A percentile compares a stretch with the other conserved stretches of the same genome.
Evolutionary conservation across 2,888 invertebrate species (phyloP).

Genomic region (Ypsolopha sequella): DNA sequence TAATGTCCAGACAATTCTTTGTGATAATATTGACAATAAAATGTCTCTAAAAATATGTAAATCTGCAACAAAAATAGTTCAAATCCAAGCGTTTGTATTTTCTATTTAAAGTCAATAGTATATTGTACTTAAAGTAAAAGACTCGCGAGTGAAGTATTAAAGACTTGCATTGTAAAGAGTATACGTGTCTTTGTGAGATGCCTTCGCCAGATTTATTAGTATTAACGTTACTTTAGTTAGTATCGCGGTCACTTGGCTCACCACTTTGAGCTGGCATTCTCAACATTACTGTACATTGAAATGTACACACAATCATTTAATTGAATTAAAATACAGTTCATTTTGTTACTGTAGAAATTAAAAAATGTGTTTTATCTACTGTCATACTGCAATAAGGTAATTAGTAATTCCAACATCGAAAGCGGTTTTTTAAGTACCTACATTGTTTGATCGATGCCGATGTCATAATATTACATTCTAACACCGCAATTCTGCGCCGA

Average conservation of each 20-base stretch:
- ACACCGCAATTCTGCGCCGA: no score
- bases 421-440: no score
- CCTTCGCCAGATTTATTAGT: constrained; percentile 45
- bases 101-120: constrained; percentile 6
- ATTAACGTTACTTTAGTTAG: constrained; percentile 33
- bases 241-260: constrained; percentile 27
- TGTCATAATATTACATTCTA: no score
- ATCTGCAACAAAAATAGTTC: not conserved
- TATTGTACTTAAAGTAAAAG: constrained; percentile 58
- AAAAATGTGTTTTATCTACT: no score
- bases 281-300: not conserved
- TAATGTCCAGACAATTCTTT: constrained; percentile 59
- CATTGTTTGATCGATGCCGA: no score
- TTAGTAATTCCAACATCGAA: no score
- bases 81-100: not conserved
- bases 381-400: no score
- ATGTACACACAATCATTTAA: not conserved
- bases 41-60: not conserved
- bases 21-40: constrained; percentile 2
- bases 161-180: constrained; percentile 18
- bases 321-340: not conserved
- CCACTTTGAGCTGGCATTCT: not conserved
- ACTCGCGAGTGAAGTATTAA: constrained; percentile 47
- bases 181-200: constrained; percentile 40
- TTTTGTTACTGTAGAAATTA: no score